phyloP scores from a whole-genome alignment of 2,797 vertebrate genomes.

The Cottoperca gobio region DNA sequence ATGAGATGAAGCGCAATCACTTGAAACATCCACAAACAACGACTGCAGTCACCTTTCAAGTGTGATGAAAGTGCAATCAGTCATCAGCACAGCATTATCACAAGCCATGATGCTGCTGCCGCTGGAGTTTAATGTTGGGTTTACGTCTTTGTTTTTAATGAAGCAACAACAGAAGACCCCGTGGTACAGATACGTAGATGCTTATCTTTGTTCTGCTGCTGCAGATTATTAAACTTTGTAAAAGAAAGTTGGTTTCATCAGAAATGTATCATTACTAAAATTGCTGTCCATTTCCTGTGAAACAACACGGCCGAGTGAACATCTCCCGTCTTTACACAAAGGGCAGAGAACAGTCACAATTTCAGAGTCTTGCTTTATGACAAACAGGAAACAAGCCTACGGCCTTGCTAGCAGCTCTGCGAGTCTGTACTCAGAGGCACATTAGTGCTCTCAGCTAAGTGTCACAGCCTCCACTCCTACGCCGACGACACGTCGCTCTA shows the following conservation, averaged over 20 bases:
- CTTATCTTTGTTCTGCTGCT: background rate
- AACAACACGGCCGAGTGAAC: no score
- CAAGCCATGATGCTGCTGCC: constrained; percentile 3
- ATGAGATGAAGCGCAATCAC: constrained; percentile 2
- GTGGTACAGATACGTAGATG: background rate
- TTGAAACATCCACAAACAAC: constrained; percentile 1
- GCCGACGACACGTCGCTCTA: no score
- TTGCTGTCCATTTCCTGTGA: no score
- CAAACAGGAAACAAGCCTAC: no score
- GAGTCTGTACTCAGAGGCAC: no score
- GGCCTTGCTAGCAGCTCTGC: no score
- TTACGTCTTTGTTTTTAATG: constrained; percentile 52
- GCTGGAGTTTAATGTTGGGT: constrained; percentile 40
- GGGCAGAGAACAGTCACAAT: no score
- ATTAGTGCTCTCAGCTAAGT: no score
- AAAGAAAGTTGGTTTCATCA: background rate
- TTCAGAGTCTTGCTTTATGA: no score
- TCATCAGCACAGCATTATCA: constrained; percentile 40
- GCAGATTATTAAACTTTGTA: background rate
- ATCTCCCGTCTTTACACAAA: no score
- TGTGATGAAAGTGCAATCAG: constrained; percentile 33
- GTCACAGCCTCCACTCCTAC: no score
- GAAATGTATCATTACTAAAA: no score
- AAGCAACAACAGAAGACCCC: constrained; percentile 31
- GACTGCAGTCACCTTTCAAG: constrained; percentile 30